A percentile compares a stretch with the other conserved stretches of the same genome.
phyloP scores from a whole-genome alignment of 2,797 vertebrate species.

The Luscinia megarhynchos region DNA sequence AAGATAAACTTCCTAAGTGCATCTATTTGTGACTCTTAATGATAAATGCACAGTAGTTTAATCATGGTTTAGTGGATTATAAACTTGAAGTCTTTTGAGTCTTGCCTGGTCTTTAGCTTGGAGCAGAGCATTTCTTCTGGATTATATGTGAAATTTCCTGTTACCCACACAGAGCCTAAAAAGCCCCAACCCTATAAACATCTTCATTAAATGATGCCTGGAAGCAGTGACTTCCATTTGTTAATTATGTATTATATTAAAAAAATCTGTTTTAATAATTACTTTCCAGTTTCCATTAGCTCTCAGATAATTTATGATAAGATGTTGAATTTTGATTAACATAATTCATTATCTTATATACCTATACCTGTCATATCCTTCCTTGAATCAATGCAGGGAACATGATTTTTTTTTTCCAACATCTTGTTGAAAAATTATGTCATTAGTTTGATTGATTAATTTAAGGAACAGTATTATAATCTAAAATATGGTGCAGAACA shows the following conservation, averaged over 20 bases:
- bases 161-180: not conserved
- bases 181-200: not conserved
- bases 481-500: not conserved
- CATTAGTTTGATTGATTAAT: constrained; percentile 2
- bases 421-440: not conserved
- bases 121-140: not conserved
- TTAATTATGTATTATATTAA: constrained; percentile 58
- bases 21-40: not conserved
- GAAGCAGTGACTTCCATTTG: constrained; percentile 15
- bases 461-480: not conserved
- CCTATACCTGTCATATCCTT: not conserved
- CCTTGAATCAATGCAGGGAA: constrained; percentile 3
- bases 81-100: not conserved
- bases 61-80: not conserved
- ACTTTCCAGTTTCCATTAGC: constrained; percentile 51
- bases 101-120: not conserved
- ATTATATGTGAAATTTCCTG: not conserved
- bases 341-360: not conserved
- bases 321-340: constrained; percentile 18
- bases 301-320: constrained; percentile 14
- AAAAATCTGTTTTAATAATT: constrained; percentile 39
- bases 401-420: not conserved
- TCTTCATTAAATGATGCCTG: constrained; percentile 62
- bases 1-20: not conserved
- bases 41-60: not conserved